Percentiles rank a stretch among this genome's conserved stretches.
Conservation (phyloP, 1,140 invertebrate genomes). For the Sitodiplosis mosellana region DNA sequence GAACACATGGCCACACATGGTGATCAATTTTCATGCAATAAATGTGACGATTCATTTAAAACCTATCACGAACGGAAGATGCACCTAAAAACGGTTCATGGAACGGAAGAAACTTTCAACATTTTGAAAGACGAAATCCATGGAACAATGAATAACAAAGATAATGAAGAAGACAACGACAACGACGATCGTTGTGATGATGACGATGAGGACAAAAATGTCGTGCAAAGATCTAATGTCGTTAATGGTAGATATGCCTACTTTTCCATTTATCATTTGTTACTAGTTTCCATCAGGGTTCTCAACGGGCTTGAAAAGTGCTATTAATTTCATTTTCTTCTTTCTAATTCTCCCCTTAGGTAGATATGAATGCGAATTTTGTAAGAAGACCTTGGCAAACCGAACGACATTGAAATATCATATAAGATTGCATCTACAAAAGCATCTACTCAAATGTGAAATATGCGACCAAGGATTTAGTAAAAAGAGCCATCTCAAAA, state of each 20-base stretch:
- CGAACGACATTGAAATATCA: not conserved
- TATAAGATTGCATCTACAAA: not conserved
- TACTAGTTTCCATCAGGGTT: no score
- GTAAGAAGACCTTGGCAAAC: slow-evolving; percentile 1
- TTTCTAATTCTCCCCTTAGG: no score
- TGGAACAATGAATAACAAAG: no score
- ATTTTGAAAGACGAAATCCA: not conserved
- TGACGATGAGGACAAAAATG: not conserved
- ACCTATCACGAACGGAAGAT: not conserved
- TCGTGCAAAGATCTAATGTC: not conserved
- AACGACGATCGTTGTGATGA: not conserved
- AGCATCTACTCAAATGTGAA: slow-evolving; percentile 1
- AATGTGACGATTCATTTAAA: not conserved
- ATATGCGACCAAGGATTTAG: not conserved
- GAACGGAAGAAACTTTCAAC: not conserved
- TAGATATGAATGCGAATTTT: not conserved
- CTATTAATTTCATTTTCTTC: no score
- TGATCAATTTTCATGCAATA: not conserved
- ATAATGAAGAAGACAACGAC: not conserved
- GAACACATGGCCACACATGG: not conserved
- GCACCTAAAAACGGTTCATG: not conserved
- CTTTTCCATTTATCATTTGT: no score
- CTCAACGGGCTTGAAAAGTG: no score
- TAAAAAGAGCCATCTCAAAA: not conserved
- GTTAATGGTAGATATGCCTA: not conserved